Base-by-base conservation (phyloP, 2,888 invertebrate genomes). In the Sinotaia quadrata region DNA sequence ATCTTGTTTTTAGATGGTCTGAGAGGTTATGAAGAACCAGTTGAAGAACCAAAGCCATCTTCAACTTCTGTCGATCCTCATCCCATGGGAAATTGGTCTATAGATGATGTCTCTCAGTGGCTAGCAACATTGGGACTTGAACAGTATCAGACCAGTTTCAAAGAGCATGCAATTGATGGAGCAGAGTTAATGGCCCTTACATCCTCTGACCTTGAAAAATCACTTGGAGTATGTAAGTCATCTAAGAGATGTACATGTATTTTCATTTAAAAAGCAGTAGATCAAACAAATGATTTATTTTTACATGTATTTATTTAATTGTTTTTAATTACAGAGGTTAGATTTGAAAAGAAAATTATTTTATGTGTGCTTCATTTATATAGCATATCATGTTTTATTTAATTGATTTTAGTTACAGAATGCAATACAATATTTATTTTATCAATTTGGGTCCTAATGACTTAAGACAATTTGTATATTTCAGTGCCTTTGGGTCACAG, bases 101-200 rank as follows among this genome's bases (percentile, higher is more conserved):
- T 89, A 2, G 89, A 90, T 21, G 92, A 92, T 72, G 91, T 92
- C 0, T 83, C 89, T 12, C 89, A 90, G 74, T 93, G 92, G 92
- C 78, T 92, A 47, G 87, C 87, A 49, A 90, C 91, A 75, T 88
- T 91, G 24, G 91, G 90, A 27, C 86, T 92, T 74, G 83, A 84
- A 0, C 88, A 89, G 60, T 87, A 92, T 62, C 84, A 85, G 4
- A 87, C 88, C 37, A 88, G 85, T 58, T 90, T 91, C 67, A 82
- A 87, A 54, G 86, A 88, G 34, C 85, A 90, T 67, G 87, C 88
- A 44, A 87, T 93, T 49, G 91, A 91, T 80, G 93, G 92, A 4
- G 89, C 90, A 71, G 91, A 91, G 84, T 85, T 93, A 60, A 78
- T 91, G 5, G 89, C 89, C 5, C 79, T 91, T 54, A 87, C 89